Evolutionary conservation across 1,140 invertebrate species (phyloP), one percentile per base, ranked within the genome.

Genomic region (Temnothorax nylanderi): DNA sequence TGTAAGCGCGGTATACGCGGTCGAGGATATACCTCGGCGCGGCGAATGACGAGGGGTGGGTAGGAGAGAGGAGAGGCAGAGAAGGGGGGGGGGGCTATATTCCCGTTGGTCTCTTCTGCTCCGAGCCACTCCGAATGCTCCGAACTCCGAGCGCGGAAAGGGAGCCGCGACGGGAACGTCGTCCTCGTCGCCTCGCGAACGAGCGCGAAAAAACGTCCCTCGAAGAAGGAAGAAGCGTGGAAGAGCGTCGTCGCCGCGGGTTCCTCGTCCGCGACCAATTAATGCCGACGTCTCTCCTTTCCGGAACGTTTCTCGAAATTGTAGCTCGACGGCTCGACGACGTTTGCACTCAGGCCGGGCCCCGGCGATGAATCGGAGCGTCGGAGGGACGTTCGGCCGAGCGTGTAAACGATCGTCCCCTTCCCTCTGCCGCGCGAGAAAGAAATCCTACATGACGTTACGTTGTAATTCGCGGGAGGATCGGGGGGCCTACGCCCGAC

Each of bases 261-360:
- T 82, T 91, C 8, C 90, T 90, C 74, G 91, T 92, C 91, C 91
- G 54, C 56, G 90, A 91, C 92, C 93, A 94, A 94, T 94, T 94
- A 94, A 94, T 94, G 93, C 91, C 88, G 89, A 90, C 91, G 93
- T 86, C 89, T 90, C 85, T 90, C 72, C 76, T 60, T 86, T 75
- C 89, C 82, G 84, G 80, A 78, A 86, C 76, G 78, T 71, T 58
- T 84, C 78, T 64, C 62, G 54, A 47, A 84, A 74, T 69, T 69
- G 21, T 62, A 21, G 67, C 37, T 76, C 76, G 64, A 82, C 88
- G 74, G 67, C 37, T 76, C 76, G 64, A 82, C 88, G 74, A 89
- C 87, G 65, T 26, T 26, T 26, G 26, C 26, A 26, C 26, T 26
- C 26, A 1, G 26, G 26, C 26, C 26, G 26, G 26, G 26, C 1